Evolutionary conservation across 1,140 invertebrate genomes (phyloP).

Genomic region (Bombus picipes): DNA sequence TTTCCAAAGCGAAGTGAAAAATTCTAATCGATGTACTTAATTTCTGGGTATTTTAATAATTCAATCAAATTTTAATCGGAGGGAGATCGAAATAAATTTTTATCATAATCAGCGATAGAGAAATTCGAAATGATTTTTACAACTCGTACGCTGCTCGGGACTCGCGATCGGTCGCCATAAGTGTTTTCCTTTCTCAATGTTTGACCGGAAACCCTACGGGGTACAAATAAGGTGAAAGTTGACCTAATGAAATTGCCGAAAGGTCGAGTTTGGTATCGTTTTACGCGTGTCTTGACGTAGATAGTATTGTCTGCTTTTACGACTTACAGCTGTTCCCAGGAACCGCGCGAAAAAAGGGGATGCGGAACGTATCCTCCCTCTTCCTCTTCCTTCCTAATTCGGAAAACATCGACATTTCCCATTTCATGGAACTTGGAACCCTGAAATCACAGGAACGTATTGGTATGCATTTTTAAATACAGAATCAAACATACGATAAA

Average conservation of each 20-base stretch:
- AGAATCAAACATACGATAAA: too few species aligned
- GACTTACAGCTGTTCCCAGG: constrained; percentile 44
- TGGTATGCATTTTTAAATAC: too few species aligned
- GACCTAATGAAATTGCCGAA: constrained; percentile 42
- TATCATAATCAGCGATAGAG: too few species aligned
- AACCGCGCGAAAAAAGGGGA: background rate
- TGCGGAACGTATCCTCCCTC: background rate
- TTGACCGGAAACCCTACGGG: constrained; percentile 27
- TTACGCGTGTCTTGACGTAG: constrained; percentile 17
- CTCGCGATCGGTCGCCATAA: too few species aligned
- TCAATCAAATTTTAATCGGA: too few species aligned
- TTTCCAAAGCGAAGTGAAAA: background rate
- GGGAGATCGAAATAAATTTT: too few species aligned
- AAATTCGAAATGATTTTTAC: background rate
- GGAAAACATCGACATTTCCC: background rate
- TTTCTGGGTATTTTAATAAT: background rate
- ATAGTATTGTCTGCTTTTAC: constrained; percentile 40
- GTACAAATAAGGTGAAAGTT: constrained; percentile 37
- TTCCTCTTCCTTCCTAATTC: background rate
- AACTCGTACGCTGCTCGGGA: background rate
- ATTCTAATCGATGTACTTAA: background rate
- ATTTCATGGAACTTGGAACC: background rate
- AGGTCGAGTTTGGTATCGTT: background rate
- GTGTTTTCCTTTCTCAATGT: background rate
- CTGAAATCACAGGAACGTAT: too few species aligned